Base-by-base conservation (phyloP, 2,113 vertebrate species). In the Oryzias woworae region DNA sequence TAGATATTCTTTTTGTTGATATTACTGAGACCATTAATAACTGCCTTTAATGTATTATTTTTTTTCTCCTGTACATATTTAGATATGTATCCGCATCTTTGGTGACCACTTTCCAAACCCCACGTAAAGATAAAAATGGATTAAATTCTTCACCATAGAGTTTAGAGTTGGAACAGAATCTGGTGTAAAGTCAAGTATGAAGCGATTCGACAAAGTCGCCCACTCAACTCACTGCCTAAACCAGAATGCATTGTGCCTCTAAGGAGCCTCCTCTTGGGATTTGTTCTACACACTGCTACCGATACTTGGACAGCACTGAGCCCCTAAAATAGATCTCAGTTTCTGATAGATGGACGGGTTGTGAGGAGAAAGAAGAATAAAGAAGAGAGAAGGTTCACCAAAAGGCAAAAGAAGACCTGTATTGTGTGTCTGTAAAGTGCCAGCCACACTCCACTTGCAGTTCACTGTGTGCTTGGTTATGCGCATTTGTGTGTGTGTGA, bases 301-400 rank as follows among this genome's bases (percentile, higher is more conserved):
- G 53, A 65, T 77, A 65, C 73, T 83, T 84, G 82, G 81, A 75
- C 60, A 15, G 63, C 62, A 53, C 54, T 2, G 41, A 52, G 65
- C 63, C 80, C 84, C 72, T 24, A 69, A 85, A 89, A 89, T 88
- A 87, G 83, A 78, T 20, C 1, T 44, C 6, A 73, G 83, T 68
- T 84, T 72, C 71, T 82, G 66, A 81, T 81, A 83, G 81, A 75
- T 85, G 76, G 88, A 75, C 84, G 76, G 88, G 73, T 62, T 71
- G 81, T 24, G 69, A 80, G 60, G 66, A 57, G 48, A 77, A 73
- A 64, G 64, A 73, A 70, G 43, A 43, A 68, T 66, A 79, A 55
- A 53, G 58, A 63, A 56, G 13, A 61, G 60, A 64, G 69, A 81
- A 70, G 68, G 69, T 79, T 12, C 63, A 69, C 82, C 60, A 69